These are phyloP conservation scores for Dendropsophus ebraccatus DNA, from an alignment of 2,113 vertebrate species.

Conservation along the genomic window DNA sequence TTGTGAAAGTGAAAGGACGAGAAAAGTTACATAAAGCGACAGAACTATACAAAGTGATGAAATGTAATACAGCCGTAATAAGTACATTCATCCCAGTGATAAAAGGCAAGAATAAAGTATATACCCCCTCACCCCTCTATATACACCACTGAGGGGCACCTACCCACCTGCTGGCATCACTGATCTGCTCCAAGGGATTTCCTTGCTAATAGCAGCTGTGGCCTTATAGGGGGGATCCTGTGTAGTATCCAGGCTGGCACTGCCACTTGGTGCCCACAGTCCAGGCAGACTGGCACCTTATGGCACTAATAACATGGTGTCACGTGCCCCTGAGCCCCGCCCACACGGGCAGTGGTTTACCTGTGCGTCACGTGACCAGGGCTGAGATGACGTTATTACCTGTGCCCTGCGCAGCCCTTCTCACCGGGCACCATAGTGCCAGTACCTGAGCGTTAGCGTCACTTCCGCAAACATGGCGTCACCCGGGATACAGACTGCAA, in stretches of 20 bases:
- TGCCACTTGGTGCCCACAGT: neutral
- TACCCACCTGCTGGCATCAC: neutral
- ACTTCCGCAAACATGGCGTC: constrained; percentile 34
- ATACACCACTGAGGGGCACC: neutral
- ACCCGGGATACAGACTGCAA: neutral
- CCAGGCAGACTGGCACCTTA: neutral
- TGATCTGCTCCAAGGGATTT: too few relatives aligned
- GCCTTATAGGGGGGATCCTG: too few relatives aligned
- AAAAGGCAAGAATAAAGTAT: too few relatives aligned
- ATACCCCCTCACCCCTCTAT: neutral
- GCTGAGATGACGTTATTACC: neutral
- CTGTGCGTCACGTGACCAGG: neutral
- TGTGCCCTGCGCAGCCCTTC: neutral
- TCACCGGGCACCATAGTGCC: neutral
- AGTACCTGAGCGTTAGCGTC: neutral
- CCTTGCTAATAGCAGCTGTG: too few relatives aligned
- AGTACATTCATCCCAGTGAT: too few relatives aligned
- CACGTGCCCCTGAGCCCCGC: neutral
- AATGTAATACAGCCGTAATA: too few relatives aligned
- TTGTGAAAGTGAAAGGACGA: too few relatives aligned
- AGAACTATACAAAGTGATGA: too few relatives aligned
- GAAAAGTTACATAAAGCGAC: too few relatives aligned
- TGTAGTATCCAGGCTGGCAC: neutral
- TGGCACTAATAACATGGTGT: neutral
- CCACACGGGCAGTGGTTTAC: neutral